Evolutionary conservation across 2,888 invertebrate species (phyloP).

Genomic region (Protophormia terraenovae): DNA sequence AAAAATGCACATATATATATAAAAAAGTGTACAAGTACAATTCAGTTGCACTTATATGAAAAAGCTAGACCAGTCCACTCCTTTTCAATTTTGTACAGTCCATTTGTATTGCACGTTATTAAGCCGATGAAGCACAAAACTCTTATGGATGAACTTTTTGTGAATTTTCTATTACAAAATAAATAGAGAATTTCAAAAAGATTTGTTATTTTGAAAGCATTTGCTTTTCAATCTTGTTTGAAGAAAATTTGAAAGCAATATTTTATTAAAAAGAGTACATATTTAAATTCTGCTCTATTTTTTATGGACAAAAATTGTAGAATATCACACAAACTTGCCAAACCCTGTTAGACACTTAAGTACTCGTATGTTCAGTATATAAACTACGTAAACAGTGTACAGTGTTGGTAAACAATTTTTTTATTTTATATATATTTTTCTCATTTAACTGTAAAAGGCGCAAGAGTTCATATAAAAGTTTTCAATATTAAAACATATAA

Average conservation of each 20-base stretch:
- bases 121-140: slow-evolving; percentile 66
- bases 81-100: slow-evolving; percentile 54
- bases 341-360: slow-evolving; percentile 24
- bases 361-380: slow-evolving; percentile 3
- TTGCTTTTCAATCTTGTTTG: neutral
- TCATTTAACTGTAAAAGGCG: neutral
- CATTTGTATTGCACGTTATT: slow-evolving; percentile 60
- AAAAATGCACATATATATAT: slow-evolving; percentile 30
- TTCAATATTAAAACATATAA: slow-evolving; percentile 44
- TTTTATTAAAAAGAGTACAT: too few species aligned
- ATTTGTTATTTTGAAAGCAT: slow-evolving; percentile 17
- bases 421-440: neutral
- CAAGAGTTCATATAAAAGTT: slow-evolving; percentile 62
- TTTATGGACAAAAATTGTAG: neutral
- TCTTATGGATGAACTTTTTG: slow-evolving; percentile 51
- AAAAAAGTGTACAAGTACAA: slow-evolving; percentile 21
- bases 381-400: slow-evolving; percentile 7
- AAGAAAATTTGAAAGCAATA: neutral
- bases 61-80: slow-evolving; percentile 52
- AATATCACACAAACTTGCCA: neutral
- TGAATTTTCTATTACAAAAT: slow-evolving; percentile 4
- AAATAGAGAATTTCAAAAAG: slow-evolving; percentile 29
- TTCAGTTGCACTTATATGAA: slow-evolving; percentile 45
- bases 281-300: neutral
- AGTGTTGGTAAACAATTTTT: neutral